Percentiles rank a stretch among this genome's conserved stretches.
Evolutionary conservation across 1,140 invertebrate genomes (phyloP).

Genomic region (Xylocopa sonorina): DNA sequence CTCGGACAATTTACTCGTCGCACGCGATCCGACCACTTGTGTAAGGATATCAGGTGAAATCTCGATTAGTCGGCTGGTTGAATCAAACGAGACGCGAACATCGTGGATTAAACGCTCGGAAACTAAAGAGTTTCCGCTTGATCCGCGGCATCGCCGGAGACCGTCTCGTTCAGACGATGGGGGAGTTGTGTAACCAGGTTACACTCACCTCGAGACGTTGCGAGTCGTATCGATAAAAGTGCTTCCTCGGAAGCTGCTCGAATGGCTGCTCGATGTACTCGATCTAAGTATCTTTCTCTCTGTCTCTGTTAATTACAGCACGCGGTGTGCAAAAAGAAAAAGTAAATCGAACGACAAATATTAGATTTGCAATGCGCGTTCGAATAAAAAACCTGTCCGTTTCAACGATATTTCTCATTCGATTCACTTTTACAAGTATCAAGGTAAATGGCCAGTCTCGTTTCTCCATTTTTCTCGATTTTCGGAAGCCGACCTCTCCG

Average conservation of each 20-base stretch:
- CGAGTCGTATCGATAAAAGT: slow-evolving; percentile 6
- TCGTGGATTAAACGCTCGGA: slow-evolving; percentile 20
- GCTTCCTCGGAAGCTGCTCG: not conserved
- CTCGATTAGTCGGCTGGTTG: not conserved
- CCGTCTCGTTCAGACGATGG: slow-evolving; percentile 35
- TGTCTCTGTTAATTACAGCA: too few species aligned
- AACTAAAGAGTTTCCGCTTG: slow-evolving; percentile 24
- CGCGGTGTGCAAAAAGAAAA: too few species aligned
- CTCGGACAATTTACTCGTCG: not conserved
- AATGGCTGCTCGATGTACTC: not conserved
- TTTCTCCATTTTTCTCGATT: too few species aligned
- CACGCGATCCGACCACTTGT: not conserved
- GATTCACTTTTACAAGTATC: too few species aligned
- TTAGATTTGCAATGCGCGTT: too few species aligned
- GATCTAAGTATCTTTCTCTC: too few species aligned
- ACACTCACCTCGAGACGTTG: slow-evolving; percentile 31
- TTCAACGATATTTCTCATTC: too few species aligned
- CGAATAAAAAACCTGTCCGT: too few species aligned
- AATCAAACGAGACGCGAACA: slow-evolving; percentile 9
- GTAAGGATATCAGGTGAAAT: slow-evolving; percentile 2
- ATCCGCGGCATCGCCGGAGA: not conserved
- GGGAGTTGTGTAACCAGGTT: slow-evolving; percentile 59
- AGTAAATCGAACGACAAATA: too few species aligned
- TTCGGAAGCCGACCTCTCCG: too few species aligned
- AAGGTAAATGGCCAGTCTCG: too few species aligned